Conservation (phyloP, 2,113 vertebrate genomes). For the Calypte anna region DNA sequence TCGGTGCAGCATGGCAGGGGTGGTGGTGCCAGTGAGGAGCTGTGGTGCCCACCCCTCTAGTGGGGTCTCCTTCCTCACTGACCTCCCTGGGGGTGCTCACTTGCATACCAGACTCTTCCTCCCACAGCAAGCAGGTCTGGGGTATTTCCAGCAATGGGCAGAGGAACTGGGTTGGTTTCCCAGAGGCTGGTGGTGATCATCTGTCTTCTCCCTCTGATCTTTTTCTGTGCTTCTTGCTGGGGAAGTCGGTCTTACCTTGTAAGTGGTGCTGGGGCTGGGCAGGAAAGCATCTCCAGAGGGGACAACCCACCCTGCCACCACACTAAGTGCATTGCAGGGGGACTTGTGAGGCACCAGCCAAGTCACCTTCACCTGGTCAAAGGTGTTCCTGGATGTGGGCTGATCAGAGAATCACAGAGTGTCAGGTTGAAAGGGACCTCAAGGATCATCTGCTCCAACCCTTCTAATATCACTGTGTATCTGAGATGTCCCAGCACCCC, state of each 20-base stretch:
- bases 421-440: no score
- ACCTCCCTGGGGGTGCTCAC: accelerated
- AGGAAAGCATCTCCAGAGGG: accelerated
- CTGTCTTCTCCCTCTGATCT: background rate
- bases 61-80: background rate
- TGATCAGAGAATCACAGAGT: background rate
- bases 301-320: accelerated
- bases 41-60: background rate
- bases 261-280: background rate
- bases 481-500: no score
- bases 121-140: accelerated
- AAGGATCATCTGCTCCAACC: no score
- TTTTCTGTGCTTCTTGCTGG: background rate
- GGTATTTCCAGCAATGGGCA: background rate
- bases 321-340: accelerated
- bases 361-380: accelerated
- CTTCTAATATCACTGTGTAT: no score
- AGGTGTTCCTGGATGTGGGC: background rate
- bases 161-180: background rate
- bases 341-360: accelerated
- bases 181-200: accelerated
- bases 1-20: accelerated
- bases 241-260: background rate
- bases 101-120: background rate
- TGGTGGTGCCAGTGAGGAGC: background rate